Evolutionary conservation across 1,140 invertebrate genomes (phyloP), one percentile per base, ranked within the genome.

Genomic region (Habropoda laboriosa): DNA sequence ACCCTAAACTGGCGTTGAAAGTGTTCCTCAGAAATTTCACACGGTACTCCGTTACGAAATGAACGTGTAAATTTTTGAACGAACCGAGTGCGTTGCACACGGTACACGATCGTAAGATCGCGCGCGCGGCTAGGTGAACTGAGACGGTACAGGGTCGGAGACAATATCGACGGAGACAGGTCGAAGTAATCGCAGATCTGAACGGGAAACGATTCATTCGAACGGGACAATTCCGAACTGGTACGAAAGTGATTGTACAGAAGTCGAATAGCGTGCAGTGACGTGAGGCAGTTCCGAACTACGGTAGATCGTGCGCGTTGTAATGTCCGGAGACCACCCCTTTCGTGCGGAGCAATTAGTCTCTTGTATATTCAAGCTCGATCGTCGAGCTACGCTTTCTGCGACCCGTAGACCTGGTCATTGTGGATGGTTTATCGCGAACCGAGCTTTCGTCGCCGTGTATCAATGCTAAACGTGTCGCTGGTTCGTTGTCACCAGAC

Each of bases 271-370:
- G 63, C 71, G 73, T 60, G 53, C 57, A 55, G 16, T 55, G 49
- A 76, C 58, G 64, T n/a, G 58, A 58, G 60, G 32, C 60, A 79
- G 70, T 84, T 82, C 55, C 70, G n/a, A 84, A 84, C 71, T 82
- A 49, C 42, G 30, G 13, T 21, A 38, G 68, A 57, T 64, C 75
- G 51, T 67, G 32, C 24, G 18, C 27, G 61, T 35, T 61, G 79
- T 57, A 55, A 57, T 55, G 67, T 73, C 63, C 63, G 27, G 47
- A 49, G 24, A 38, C 58, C 24, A 24, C 27, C 60, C 83, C 58
- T 70, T 82, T 75, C 10, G 88, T 76, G 90, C 89, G 40, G 76
- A 92, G 89, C 84, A 87, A 84, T 84, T 84, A 83, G 77, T 85
- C 77, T 76, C 49, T 74, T 79, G 78, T 82, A 66, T 66, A 80